Evolutionary conservation across 2,888 invertebrate species (phyloP), one percentile per base, ranked within the genome.

Genomic region (Clusia tigrina): DNA sequence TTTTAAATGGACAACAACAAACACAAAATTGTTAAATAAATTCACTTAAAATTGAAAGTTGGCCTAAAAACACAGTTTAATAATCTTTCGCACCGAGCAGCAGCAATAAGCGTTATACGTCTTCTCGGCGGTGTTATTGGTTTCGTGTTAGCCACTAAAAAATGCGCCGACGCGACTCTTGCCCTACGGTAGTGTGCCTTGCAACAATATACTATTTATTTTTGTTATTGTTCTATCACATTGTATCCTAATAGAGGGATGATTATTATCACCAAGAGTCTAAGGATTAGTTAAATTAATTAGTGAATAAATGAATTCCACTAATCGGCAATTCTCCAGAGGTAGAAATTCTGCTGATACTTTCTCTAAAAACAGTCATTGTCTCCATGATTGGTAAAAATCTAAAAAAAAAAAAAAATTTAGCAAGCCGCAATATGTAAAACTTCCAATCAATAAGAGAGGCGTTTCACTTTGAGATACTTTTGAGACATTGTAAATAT

Each of bases 41-140:
- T 48, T 48, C 48, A 48, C 48, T 48, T 48, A 78, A 78, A 79
- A 79, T 62, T 73, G 79, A 79, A 80, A 79, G 79, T 79, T 79
- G 80, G 77, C 80, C 79, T 73, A 76, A 78, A 78, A 79, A 79
- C 80, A 78, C 76, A 79, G 71, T 79, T 22, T 48, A 48, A 48
- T 22, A 48, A 22, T 18, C 48, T 6, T 9, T 9, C 32, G 32
- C 32, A 6, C 6, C 32, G 6, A 22, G 22, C 48, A 48, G 48
- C 48, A 48, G 48, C 48, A 20, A 20, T 22, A 18, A 48, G n/a
- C n/a, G n/a, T n/a, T n/a, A n/a, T n/a, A n/a, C 42, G n/a, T 42
- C 42, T 42, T 42, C 42, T 3, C n/a, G 22, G 10, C 22, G 18
- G 15, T 20, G 42, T 42, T 42, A 5, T 42, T n/a, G 9, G 9